These are phyloP conservation scores for Epizoanthus scotinus DNA, from an alignment of 92 coral and sea anemone species.

Conservation along the genomic window DNA sequence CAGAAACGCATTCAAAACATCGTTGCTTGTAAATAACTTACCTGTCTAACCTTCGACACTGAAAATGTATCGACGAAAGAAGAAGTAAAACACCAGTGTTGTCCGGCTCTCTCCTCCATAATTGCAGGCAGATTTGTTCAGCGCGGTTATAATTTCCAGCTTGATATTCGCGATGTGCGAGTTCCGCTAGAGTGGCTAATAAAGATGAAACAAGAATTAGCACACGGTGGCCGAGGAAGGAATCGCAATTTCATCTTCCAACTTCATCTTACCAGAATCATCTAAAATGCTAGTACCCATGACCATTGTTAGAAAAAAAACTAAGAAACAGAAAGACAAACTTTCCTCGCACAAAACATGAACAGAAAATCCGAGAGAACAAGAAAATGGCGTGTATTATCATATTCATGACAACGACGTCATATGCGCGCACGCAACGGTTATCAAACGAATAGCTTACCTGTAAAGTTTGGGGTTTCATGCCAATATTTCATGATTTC, in stretches of 20 bases:
- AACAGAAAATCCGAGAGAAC: constrained; percentile 71
- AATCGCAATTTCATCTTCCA: constrained; percentile 6
- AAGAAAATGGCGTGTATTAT: constrained; percentile 99
- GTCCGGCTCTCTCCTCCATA: constrained; percentile 98
- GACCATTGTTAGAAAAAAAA: constrained; percentile 82
- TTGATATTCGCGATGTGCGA: constrained; percentile 99
- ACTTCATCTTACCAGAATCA: constrained; percentile 81
- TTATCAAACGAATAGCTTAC: constrained; percentile 69
- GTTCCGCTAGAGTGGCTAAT: constrained; percentile 99
- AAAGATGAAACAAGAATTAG: constrained; percentile 46
- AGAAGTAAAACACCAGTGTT: constrained; percentile 97
- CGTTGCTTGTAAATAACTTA: constrained; percentile 44
- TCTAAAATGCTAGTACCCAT: constrained; percentile 98
- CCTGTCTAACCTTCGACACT: constrained; percentile 99
- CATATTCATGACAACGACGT: constrained; percentile 93
- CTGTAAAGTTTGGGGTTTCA: constrained; percentile 74
- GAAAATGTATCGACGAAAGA: constrained; percentile 97
- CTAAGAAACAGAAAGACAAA: constrained; percentile 64
- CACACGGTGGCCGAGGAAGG: constrained; percentile 13
- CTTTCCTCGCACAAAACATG: constrained; percentile 69
- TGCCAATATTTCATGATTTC: constrained; percentile 79
- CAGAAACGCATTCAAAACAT: constrained; percentile 41
- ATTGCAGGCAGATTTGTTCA: constrained; percentile 98
- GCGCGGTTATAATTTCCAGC: constrained; percentile 99
- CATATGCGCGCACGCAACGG: constrained; percentile 99